Conservation (phyloP, 1,140 invertebrate species). For the Melitaea cinxia region DNA sequence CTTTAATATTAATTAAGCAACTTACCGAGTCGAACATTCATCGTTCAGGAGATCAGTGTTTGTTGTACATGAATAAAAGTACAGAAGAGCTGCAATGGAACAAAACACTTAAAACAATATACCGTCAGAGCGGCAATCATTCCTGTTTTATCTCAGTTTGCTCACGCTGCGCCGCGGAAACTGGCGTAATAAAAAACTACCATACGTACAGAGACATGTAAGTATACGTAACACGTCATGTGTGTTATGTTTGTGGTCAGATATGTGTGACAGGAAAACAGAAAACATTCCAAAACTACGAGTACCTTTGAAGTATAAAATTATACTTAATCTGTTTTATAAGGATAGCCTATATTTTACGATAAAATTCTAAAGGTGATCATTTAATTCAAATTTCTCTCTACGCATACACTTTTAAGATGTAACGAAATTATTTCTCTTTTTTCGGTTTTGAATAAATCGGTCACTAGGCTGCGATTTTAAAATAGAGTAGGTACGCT, state of each 20-base stretch:
- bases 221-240: slow-evolving; percentile 8
- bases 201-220: slow-evolving; percentile 27
- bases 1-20: slow-evolving; percentile 33
- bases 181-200: slow-evolving; percentile 76
- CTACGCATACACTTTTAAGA: too few species aligned
- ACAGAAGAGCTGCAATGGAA: slow-evolving; percentile 44
- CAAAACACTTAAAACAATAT: slow-evolving; percentile 78
- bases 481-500: too few species aligned
- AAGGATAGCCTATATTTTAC: too few species aligned
- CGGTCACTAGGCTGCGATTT: too few species aligned
- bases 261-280: background rate
- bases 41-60: slow-evolving; percentile 49
- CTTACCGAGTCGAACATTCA: slow-evolving; percentile 45
- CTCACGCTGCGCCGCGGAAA: slow-evolving; percentile 71
- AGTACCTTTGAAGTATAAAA: background rate
- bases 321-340: background rate
- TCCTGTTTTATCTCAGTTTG: slow-evolving; percentile 78
- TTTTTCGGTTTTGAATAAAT: too few species aligned
- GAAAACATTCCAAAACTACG: background rate
- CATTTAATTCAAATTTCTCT: too few species aligned
- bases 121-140: slow-evolving; percentile 75
- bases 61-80: slow-evolving; percentile 59
- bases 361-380: too few species aligned
- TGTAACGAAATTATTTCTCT: too few species aligned
- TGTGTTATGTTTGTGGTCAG: slow-evolving; percentile 1